Base-by-base conservation (phyloP, 2,797 vertebrate genomes). In the Ara ararauna region DNA sequence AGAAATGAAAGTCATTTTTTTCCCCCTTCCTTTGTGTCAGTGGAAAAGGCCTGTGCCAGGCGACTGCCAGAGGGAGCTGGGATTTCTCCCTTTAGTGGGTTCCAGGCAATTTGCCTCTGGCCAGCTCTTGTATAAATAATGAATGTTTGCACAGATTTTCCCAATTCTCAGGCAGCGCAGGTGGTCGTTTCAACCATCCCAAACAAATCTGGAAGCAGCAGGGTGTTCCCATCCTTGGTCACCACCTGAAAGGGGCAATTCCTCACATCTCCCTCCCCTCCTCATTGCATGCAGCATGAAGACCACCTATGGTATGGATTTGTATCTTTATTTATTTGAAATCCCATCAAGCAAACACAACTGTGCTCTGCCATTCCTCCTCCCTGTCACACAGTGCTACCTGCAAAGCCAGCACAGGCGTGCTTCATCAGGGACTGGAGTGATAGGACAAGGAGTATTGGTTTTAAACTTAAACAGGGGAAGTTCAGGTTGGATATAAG, bases 21-120 rank as follows among this genome's bases (percentile, higher is more conserved):
- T 9, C 40, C 34, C n/a, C 21, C 29, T 78, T 45, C 38, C 26
- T 74, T 85, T 95, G 50, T 94, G 86, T 93, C 74, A 61, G 50
- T 92, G 89, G 89, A 91, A 93, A 60, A 83, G 77, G 81, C 72
- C 34, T 61, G 44, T 83, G 90, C 94, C 79, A 92, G 85, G 74
- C 73, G 0, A 72, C 89, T 94, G 93, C 89, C 80, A 30, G 89
- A 93, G 92, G 92, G 85, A 94, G 81, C 61, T 86, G 88, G 85
- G 92, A 79, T 91, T 95, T 95, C 87, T 96, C 77, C 93, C 48
- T 84, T 94, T 93, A 97, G 94, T 85, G 81, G 91, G 92, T 96
- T 94, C 91, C 87, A 94, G 93, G 96, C 95, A 96, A 83, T 97
- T 94, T 96, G 95, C 94, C 92, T 92, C 71, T 93, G 96, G 95